Evolutionary conservation across 2,797 vertebrate species (phyloP).

Genomic region (Girardinus metallicus): DNA sequence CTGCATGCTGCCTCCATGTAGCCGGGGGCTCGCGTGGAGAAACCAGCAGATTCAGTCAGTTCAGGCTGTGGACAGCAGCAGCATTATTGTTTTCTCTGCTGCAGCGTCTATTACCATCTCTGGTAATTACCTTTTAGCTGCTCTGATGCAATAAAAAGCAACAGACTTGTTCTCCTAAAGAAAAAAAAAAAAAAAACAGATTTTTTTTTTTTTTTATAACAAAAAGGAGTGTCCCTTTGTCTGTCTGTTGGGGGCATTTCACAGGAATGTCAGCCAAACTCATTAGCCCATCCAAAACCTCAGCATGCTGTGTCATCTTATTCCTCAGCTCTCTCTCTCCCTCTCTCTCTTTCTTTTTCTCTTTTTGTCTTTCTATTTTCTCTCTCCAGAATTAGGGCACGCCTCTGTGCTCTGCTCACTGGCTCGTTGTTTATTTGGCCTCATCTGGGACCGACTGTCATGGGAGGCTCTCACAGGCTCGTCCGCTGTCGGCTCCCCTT

Average conservation of each 20-base stretch:
- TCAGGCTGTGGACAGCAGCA: conserved; percentile 34
- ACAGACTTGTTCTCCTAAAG: not conserved
- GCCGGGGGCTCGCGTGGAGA: conserved; percentile 31
- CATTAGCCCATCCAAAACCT: conserved; percentile 62
- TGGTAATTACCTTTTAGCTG: conserved; percentile 35
- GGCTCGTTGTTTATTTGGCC: conserved; percentile 64
- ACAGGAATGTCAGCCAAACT: conserved; percentile 63
- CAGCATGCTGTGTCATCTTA: conserved; percentile 55
- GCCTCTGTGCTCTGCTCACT: conserved; percentile 36
- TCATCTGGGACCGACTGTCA: conserved; percentile 63
- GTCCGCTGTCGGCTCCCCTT: conserved; percentile 47
- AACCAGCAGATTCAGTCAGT: conserved; percentile 49
- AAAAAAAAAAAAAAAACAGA: conserved; percentile 5
- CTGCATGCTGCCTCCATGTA: conserved; percentile 22
- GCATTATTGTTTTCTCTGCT: conserved; percentile 14
- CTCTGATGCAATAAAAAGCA: conserved; percentile 24
- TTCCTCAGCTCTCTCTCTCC: conserved; percentile 40
- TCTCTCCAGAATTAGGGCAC: conserved; percentile 25
- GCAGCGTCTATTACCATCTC: conserved; percentile 18
- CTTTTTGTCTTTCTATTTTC: conserved; percentile 43
- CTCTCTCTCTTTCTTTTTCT: conserved; percentile 32
- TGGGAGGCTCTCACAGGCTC: conserved; percentile 59
- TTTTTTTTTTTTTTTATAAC: conserved; percentile 2
- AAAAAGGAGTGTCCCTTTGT: conserved; percentile 20
- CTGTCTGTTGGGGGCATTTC: conserved; percentile 21